phyloP scores from a whole-genome alignment of 2,888 invertebrate species.

The Zygaena filipendulae region DNA sequence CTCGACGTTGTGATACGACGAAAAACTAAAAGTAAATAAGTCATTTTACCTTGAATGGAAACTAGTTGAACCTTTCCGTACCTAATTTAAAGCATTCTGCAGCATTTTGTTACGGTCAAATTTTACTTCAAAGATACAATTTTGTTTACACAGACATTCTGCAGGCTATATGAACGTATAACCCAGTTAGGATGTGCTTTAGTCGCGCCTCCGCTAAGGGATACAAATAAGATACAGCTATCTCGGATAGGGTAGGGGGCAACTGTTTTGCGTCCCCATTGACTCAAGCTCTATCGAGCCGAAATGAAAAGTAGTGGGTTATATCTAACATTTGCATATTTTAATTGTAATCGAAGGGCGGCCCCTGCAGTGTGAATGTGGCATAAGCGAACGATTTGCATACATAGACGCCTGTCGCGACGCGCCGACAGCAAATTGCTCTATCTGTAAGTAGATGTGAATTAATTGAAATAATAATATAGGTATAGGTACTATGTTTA shows the following conservation, averaged over 20 bases:
- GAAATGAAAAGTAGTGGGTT: slow-evolving; percentile 62
- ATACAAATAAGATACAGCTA: slow-evolving; percentile 34
- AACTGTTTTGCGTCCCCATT: slow-evolving; percentile 30
- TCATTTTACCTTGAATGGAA: no score
- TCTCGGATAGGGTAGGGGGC: slow-evolving; percentile 19
- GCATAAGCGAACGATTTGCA: slow-evolving; percentile 53
- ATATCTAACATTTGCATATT: slow-evolving; percentile 64
- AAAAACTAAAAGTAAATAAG: no score
- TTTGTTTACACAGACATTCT: no score
- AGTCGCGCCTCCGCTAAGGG: slow-evolving; percentile 2
- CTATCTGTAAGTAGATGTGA: slow-evolving; percentile 39
- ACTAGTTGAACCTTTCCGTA: no score
- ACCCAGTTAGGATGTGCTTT: no score
- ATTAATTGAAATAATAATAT: slow-evolving; percentile 34
- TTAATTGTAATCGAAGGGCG: slow-evolving; percentile 57
- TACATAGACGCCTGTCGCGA: slow-evolving; percentile 42
- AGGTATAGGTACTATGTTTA: no score
- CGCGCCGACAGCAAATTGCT: slow-evolving; percentile 35
- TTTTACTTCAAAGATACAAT: no score
- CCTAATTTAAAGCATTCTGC: no score
- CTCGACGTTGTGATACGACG: no score
- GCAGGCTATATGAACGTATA: no score
- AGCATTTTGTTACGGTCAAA: no score
- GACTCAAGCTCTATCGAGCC: slow-evolving; percentile 40
- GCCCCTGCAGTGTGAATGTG: slow-evolving; percentile 43